Evolutionary conservation across 2,113 vertebrate genomes (phyloP), one percentile per base, ranked within the genome.

Genomic region (Corythornis cristatus): DNA sequence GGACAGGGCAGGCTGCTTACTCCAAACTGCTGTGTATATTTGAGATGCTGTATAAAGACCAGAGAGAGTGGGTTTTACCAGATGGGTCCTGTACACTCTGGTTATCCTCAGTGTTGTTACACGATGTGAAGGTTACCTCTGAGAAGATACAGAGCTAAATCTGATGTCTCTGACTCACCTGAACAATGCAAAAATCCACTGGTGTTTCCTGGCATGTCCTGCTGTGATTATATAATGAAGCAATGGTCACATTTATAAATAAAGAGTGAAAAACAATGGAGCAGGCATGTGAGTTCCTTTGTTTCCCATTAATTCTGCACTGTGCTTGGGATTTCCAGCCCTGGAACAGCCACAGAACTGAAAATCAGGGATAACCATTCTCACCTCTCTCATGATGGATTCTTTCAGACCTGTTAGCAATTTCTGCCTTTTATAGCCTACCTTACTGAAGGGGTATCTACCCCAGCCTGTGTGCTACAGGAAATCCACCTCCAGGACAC

Each of bases 181-280:
- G 70, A 76, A 81, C 4, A 21, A 31, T 43, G 42, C 66, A 85
- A n/a, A 84, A 89, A 80, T 53, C 43, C 60, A 60, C 51, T n/a
- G 40, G 64, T 64, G 76, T 82, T 87, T 90, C 60, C 62, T 53
- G 33, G 70, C 48, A 37, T 37, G 14, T 75, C 80, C 84, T 87
- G 60, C 67, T 85, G 62, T 58, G 46, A 65, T 79, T 54, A 70
- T 50, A 65, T 46, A 64, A 74, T 18, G 58, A 62, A 18, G 19
- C 33, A 72, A 72, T 1, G 2, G 56, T 40, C 1, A 1, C 57
- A 35, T 95, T 94, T 91, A 54, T 94, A 92, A 95, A 93, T 92
- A 95, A 96, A 95, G 76, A 46, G 29, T 42, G 53, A 91, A 85
- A 83, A 50, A 3, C 68, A 84, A 75, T 5, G 43, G 37, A 89